Evolutionary conservation across 2,888 invertebrate genomes (phyloP).

Genomic region (Drosophila phalerata): DNA sequence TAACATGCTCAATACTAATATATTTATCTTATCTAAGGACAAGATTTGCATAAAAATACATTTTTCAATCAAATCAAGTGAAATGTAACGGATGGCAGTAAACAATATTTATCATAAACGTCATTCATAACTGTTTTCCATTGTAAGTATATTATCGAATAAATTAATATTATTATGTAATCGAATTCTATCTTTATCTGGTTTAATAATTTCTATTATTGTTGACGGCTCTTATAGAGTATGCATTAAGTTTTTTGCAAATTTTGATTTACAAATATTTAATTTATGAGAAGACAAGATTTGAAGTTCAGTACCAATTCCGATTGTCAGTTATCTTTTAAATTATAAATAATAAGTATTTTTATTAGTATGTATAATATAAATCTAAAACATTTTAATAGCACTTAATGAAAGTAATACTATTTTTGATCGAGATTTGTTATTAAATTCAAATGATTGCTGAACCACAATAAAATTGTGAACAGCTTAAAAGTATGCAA

Average conservation of each 20-base stretch:
- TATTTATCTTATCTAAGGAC: conserved; percentile 32
- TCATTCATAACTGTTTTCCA: not conserved
- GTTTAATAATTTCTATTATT: not conserved
- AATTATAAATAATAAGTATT: too few species aligned
- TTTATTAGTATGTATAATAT: too few species aligned
- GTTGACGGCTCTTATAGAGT: not conserved
- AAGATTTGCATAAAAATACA: conserved; percentile 40
- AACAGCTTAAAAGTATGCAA: conserved; percentile 23
- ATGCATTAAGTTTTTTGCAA: not conserved
- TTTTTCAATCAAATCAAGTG: conserved; percentile 30
- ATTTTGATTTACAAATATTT: not conserved
- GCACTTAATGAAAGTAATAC: too few species aligned
- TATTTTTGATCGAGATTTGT: too few species aligned
- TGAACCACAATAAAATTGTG: not conserved
- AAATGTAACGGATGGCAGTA: too few species aligned
- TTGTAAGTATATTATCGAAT: not conserved
- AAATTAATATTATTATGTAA: not conserved
- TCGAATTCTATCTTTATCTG: not conserved
- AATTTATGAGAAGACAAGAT: not conserved
- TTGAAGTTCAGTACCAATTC: not conserved
- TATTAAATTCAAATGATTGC: not conserved
- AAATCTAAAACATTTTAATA: too few species aligned
- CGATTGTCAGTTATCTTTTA: too few species aligned
- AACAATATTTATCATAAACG: not conserved
- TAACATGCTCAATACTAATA: conserved; percentile 36